Conservation (phyloP, 2,797 vertebrate species). For the Eospalax fontanierii region DNA sequence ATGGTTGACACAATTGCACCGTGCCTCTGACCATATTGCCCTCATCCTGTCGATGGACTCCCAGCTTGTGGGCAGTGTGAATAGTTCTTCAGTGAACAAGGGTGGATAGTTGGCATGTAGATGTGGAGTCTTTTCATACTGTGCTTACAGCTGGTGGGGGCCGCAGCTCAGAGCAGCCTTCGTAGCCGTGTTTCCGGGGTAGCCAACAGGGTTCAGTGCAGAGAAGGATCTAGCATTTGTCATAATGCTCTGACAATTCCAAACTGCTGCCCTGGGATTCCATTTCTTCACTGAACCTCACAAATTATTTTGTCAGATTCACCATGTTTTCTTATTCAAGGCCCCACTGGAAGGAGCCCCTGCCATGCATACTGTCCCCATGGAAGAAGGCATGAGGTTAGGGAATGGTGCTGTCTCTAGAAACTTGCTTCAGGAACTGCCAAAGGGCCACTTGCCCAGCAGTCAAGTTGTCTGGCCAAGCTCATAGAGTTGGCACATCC, state of each 20-base stretch:
- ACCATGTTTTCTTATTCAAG: not conserved
- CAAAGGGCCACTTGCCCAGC: not conserved
- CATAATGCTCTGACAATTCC: not conserved
- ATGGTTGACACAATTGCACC: not conserved
- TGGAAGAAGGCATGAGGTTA: not conserved
- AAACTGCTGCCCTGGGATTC: not conserved
- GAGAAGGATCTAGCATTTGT: not conserved
- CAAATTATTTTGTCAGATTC: not conserved
- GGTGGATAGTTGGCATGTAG: not conserved
- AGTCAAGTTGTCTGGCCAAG: not conserved
- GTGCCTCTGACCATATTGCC: not conserved
- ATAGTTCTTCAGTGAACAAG: not conserved
- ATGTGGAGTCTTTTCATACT: not conserved
- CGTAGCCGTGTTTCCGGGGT: accelerated
- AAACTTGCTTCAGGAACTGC: not conserved
- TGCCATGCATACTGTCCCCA: not conserved
- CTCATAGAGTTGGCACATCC: too few relatives aligned
- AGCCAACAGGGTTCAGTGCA: not conserved
- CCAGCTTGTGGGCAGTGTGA: too few relatives aligned
- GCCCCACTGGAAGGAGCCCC: not conserved
- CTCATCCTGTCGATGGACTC: too few relatives aligned
- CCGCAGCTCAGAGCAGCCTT: not conserved
- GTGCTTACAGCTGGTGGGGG: not conserved
- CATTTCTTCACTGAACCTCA: not conserved
- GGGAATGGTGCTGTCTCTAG: not conserved